A percentile compares a stretch with the other conserved stretches of the same genome.
phyloP scores from a whole-genome alignment of 2,113 vertebrate genomes.

The Struthidea cinerea region DNA sequence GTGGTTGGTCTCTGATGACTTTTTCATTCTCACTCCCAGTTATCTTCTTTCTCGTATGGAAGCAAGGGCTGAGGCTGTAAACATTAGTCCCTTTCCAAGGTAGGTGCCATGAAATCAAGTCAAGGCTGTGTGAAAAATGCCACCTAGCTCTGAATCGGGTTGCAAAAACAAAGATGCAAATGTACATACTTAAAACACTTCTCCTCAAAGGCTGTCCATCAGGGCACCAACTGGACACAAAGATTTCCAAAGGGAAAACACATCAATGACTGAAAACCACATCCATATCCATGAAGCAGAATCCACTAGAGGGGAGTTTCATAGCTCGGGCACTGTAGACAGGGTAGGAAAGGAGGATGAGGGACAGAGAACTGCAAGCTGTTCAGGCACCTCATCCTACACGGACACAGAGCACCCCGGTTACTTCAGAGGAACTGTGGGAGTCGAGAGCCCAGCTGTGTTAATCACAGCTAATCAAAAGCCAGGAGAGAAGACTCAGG shows the following conservation, averaged over 20 bases:
- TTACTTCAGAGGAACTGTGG: not conserved
- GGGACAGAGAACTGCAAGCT: not conserved
- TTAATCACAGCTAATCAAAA: not conserved
- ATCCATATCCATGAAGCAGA: not conserved
- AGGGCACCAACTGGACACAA: not conserved
- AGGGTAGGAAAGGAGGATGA: fast-evolving
- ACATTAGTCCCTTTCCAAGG: not conserved
- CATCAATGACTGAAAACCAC: not conserved
- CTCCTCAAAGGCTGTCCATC: not conserved
- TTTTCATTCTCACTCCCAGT: not conserved
- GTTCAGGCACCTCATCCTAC: not conserved
- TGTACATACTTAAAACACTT: not conserved
- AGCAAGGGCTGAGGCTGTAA: not conserved
- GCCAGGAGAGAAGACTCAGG: not conserved
- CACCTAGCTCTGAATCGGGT: not conserved
- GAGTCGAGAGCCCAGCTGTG: fast-evolving
- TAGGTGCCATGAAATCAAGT: not conserved
- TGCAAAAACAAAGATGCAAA: not conserved
- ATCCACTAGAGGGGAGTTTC: not conserved
- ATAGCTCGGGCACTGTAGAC: not conserved
- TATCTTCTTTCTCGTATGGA: not conserved
- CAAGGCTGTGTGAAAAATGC: not conserved
- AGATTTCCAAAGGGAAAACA: not conserved
- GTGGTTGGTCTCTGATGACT: not conserved
- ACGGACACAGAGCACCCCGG: fast-evolving